Evolutionary conservation across 1,140 invertebrate genomes (phyloP), one percentile per base, ranked within the genome.

Genomic region (Penaeus chinensis): DNA sequence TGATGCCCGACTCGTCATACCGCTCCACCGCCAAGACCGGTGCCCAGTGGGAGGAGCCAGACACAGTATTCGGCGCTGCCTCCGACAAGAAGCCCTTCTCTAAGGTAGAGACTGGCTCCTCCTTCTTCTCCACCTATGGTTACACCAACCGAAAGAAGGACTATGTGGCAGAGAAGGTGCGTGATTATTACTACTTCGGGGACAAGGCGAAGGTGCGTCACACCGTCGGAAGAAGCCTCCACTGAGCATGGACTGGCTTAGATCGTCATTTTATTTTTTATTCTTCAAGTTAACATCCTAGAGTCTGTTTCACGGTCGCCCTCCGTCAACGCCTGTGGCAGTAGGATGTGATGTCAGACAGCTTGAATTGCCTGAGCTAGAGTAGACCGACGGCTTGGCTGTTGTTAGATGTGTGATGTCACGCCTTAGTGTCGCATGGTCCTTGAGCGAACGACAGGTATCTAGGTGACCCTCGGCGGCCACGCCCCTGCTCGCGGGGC

Each of bases 141-240:
- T 89, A 86, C 84, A 90, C 89, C 85, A 87, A 86, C 87, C 87
- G 89, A 86, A 89, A 89, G 89, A 90, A 90, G 87, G 89, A 90
- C 80, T 85, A 85, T 85, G 84, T 90, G 74, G 87, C 84, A 47
- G 87, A 89, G 89, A 89, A 90, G 89, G 89, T 90, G 84, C 89
- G 87, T 89, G 84, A 89, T 87, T 90, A 90, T 90, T 90, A 90
- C 87, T 90, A 90, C 86, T 88, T 82, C 86, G 81, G 86, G 71
- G 86, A 83, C 81, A 78, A 76, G 66, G 60, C 71, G 24, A 77
- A 88, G 86, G 86, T 83, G 80, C 85, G 79, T 87, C 65, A 54
- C 22, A 42, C 65, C 78, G 54, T 42, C 54, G 47, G 65, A 37
- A 61, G 66, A 32, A 63, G 47, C 65, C 66, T 10, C 82, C 84